Evolutionary conservation across 2,797 vertebrate genomes (phyloP).

Genomic region (Chloroceryle inda): DNA sequence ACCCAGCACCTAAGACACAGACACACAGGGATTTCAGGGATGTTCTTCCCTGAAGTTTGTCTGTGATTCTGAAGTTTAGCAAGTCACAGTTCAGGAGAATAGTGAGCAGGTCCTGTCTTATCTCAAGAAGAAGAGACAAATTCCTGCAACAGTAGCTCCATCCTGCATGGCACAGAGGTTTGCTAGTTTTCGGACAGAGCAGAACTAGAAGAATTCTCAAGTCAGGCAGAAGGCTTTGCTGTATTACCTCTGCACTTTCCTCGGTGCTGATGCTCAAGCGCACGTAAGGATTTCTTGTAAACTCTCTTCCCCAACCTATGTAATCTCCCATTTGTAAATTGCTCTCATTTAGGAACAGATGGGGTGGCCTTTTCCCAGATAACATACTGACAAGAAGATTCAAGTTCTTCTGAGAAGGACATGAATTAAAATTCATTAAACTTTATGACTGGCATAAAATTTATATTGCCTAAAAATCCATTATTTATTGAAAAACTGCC

Average conservation of each 20-base stretch:
- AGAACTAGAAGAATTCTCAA: not conserved
- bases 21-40: not conserved
- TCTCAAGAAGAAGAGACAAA: not conserved
- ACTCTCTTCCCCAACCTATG: not conserved
- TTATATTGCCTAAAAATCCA: not conserved
- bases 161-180: not conserved
- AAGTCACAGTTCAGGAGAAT: not conserved
- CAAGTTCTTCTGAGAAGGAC: not conserved
- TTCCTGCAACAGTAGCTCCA: not conserved
- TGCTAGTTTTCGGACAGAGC: not conserved
- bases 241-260: not conserved
- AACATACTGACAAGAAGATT: not conserved
- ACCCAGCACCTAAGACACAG: fast-evolving
- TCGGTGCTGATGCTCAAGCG: fast-evolving
- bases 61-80: not conserved
- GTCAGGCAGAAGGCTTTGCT: not conserved
- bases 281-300: not conserved
- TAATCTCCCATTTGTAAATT: not conserved
- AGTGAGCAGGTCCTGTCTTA: not conserved
- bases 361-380: not conserved
- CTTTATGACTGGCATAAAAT: not conserved
- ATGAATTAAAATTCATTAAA: conserved; percentile 1
- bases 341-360: not conserved
- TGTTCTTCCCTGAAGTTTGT: fast-evolving
- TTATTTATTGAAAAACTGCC: not conserved